Evolutionary conservation across 1,140 invertebrate species (phyloP).

Genomic region (Zaprionus kolodkinae): DNA sequence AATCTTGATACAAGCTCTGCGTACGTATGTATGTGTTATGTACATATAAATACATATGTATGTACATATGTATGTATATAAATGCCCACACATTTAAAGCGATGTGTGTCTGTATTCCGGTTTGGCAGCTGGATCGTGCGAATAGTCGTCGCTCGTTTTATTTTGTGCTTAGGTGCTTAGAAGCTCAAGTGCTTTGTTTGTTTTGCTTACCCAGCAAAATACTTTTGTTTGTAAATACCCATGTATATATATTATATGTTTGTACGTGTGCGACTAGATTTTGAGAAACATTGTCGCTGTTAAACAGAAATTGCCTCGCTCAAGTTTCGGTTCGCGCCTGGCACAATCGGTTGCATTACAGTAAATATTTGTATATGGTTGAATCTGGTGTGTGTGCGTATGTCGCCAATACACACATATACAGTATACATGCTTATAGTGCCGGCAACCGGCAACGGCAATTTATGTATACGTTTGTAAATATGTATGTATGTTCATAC

Average conservation of each 20-base stretch:
- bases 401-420: neutral
- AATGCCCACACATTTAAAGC: no score
- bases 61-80: slow-evolving; percentile 4
- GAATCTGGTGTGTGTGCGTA: neutral
- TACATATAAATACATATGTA: neutral
- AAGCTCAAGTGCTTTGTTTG: neutral
- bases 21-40: slow-evolving; percentile 10
- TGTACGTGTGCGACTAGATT: neutral
- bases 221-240: neutral
- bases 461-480: no score
- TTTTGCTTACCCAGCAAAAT: neutral
- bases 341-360: slow-evolving; percentile 7
- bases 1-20: neutral
- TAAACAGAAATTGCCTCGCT: neutral
- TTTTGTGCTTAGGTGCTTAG: neutral
- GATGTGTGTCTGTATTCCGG: slow-evolving; percentile 1
- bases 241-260: neutral
- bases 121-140: slow-evolving; percentile 8
- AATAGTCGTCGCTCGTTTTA: neutral
- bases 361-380: slow-evolving; percentile 7
- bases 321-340: neutral
- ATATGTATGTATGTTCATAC: no score
- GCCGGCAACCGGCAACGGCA: neutral
- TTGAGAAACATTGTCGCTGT: slow-evolving; percentile 3
- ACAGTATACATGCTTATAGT: neutral